A percentile compares a stretch with the other conserved stretches of the same genome.
Conservation (phyloP, 2,797 vertebrate species). For the Gephyroberyx darwinii region DNA sequence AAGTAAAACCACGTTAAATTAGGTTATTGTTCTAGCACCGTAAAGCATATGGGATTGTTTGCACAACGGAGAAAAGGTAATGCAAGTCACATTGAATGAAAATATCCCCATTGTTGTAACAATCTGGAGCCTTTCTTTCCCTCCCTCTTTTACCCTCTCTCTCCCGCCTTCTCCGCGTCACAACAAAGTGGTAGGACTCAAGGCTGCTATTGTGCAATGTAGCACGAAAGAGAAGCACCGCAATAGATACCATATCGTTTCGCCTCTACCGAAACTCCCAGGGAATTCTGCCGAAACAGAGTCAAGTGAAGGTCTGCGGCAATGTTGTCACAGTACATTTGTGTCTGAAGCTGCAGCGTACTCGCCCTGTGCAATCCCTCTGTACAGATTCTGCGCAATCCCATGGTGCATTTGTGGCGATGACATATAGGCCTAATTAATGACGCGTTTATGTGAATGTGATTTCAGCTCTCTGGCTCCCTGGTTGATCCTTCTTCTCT, state of each 20-base stretch:
- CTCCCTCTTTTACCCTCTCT: neutral
- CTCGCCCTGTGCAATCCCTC: too few species aligned
- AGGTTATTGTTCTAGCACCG: conserved; percentile 2
- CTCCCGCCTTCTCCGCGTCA: conserved; percentile 2
- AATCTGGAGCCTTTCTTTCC: neutral
- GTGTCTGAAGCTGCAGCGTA: too few species aligned
- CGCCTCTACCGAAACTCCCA: neutral
- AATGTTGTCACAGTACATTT: neutral
- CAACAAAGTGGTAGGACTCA: neutral
- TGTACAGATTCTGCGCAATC: too few species aligned
- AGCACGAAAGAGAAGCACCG: neutral
- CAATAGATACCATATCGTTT: neutral
- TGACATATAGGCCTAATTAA: too few species aligned
- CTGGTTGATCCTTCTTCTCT: too few species aligned
- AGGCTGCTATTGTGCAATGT: neutral
- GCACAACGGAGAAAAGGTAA: neutral
- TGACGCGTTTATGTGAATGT: too few species aligned
- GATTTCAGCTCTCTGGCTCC: too few species aligned
- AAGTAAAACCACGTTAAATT: neutral
- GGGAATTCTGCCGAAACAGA: neutral
- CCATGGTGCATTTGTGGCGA: too few species aligned
- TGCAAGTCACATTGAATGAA: neutral
- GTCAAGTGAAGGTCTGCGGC: neutral
- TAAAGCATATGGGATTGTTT: neutral
- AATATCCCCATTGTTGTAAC: neutral